phyloP scores from a whole-genome alignment of 2,888 invertebrate species.

The Drosophila setosimentum region DNA sequence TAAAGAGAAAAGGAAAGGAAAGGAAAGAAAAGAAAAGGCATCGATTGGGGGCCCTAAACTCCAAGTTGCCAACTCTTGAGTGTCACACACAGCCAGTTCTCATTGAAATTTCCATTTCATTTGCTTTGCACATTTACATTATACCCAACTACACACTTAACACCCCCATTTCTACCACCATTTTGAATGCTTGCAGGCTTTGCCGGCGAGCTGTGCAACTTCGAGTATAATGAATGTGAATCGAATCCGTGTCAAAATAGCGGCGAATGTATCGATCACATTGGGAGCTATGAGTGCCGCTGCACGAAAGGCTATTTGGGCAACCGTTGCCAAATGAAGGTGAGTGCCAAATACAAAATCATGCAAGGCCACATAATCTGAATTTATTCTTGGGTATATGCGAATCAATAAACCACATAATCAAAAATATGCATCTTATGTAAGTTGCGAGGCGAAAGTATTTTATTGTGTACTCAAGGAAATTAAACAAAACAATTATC shows the following conservation, averaged over 20 bases:
- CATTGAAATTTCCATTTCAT: slow-evolving; percentile 80
- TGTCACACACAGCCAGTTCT: slow-evolving; percentile 39
- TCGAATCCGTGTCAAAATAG: slow-evolving; percentile 91
- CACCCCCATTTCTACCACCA: slow-evolving; percentile 8
- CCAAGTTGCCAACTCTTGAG: slow-evolving; percentile 24
- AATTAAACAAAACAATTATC: slow-evolving; percentile 10
- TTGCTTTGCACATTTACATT: slow-evolving; percentile 79
- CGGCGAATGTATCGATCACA: slow-evolving; percentile 90
- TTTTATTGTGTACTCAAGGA: background rate
- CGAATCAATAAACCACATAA: background rate
- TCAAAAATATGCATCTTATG: background rate
- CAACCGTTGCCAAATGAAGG: slow-evolving; percentile 90
- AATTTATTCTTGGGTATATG: background rate
- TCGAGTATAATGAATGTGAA: slow-evolving; percentile 91
- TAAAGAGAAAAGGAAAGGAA: slow-evolving; percentile 22
- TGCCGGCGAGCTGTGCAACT: slow-evolving; percentile 90
- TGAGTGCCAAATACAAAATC: slow-evolving; percentile 79
- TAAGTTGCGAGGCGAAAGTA: background rate
- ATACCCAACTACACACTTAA: slow-evolving; percentile 18
- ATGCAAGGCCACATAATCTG: background rate
- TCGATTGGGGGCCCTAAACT: background rate
- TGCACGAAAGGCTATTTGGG: slow-evolving; percentile 90
- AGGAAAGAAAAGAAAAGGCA: slow-evolving; percentile 13
- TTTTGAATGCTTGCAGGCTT: slow-evolving; percentile 86
- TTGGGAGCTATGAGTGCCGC: slow-evolving; percentile 89